phyloP scores from a whole-genome alignment of 2,888 invertebrate genomes.

The Andricus quercusramuli region DNA sequence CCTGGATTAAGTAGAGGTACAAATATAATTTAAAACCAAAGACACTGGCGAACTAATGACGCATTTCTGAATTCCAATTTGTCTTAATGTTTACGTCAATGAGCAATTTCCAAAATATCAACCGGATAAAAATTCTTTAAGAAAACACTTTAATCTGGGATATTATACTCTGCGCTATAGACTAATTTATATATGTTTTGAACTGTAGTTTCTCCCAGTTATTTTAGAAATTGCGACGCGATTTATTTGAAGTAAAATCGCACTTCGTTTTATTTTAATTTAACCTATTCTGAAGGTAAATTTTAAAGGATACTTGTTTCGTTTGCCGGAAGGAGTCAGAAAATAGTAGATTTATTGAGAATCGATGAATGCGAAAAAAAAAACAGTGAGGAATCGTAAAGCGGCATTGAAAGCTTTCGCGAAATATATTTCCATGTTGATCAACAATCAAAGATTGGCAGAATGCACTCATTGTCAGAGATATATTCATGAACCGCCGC shows the following conservation, averaged over 20 bases:
- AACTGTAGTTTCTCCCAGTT: neutral
- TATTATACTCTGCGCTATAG: neutral
- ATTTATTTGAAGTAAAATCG: conserved; percentile 1
- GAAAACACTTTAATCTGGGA: neutral
- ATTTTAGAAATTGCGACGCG: neutral
- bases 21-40: neutral
- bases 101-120: neutral
- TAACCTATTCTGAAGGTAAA: neutral
- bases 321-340: neutral
- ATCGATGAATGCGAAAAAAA: conserved; percentile 4
- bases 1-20: neutral
- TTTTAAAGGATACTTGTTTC: neutral
- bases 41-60: neutral
- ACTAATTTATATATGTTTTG: neutral
- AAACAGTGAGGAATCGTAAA: conserved; percentile 19
- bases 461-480: conserved; percentile 2
- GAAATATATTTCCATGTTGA: conserved; percentile 28
- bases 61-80: neutral
- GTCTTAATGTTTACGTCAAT: neutral
- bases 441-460: neutral
- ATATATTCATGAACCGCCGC: too few relatives aligned
- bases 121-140: neutral
- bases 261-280: neutral
- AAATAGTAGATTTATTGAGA: neutral
- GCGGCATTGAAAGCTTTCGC: conserved; percentile 2